These are phyloP conservation scores for Steinernema feltiae DNA, from an alignment of 1,140 invertebrate species.

Conservation along the genomic window DNA sequence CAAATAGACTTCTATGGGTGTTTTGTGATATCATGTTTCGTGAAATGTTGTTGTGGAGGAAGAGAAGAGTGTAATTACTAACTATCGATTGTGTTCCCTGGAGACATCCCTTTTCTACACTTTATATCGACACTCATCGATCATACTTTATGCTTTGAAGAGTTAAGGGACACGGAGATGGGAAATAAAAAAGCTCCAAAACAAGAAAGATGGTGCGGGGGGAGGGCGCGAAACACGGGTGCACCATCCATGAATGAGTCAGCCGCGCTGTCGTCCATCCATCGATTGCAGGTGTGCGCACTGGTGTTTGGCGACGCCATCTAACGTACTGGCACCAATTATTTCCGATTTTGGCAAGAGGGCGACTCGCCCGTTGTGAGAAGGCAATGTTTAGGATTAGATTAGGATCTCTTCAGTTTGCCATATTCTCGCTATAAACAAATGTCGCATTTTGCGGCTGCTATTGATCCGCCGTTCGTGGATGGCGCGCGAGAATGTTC, in stretches of 20 bases:
- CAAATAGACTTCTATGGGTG: neutral
- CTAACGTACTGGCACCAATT: neutral
- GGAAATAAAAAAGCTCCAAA: too few relatives aligned
- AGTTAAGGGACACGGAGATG: neutral
- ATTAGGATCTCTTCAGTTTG: constrained; percentile 1
- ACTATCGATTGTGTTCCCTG: neutral
- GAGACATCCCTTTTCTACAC: neutral
- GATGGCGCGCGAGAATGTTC: neutral
- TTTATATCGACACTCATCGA: neutral
- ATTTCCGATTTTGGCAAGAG: neutral
- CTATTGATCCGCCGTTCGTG: neutral
- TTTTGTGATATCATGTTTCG: neutral
- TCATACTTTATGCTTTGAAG: neutral
- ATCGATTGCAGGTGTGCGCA: neutral
- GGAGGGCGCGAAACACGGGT: neutral
- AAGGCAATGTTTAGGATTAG: neutral
- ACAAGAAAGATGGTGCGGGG: neutral
- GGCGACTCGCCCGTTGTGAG: neutral
- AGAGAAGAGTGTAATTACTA: constrained; percentile 1
- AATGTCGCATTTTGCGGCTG: neutral
- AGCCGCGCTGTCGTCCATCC: neutral
- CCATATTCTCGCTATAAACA: constrained; percentile 11
- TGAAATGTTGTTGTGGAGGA: neutral
- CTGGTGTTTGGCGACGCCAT: neutral
- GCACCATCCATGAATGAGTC: neutral